These are phyloP conservation scores for Clarias fuscus DNA, from an alignment of 2,797 vertebrate genomes.

Conservation along the genomic window DNA sequence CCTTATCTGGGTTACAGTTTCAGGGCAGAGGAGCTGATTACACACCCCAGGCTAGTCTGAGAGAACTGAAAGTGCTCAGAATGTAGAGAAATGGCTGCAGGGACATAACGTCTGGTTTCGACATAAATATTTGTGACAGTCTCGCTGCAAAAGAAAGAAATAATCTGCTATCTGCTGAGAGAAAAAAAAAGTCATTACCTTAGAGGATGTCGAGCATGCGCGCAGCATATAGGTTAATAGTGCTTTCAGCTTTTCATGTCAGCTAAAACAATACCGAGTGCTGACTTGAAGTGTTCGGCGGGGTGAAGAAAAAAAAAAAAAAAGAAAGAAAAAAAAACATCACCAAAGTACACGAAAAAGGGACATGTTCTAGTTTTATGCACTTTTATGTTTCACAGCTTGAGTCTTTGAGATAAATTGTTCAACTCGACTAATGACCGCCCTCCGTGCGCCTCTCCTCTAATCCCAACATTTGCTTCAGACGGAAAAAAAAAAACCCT, in stretches of 20 bases:
- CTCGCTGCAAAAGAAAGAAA: slow-evolving; percentile 23
- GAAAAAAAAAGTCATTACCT: slow-evolving; percentile 23
- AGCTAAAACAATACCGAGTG: slow-evolving; percentile 17
- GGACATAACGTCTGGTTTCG: slow-evolving; percentile 53
- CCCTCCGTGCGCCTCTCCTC: slow-evolving; percentile 6
- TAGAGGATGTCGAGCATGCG: slow-evolving; percentile 17
- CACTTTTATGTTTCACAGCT: slow-evolving; percentile 18
- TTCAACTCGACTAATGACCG: slow-evolving; percentile 29
- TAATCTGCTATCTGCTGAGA: slow-evolving; percentile 6
- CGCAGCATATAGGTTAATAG: slow-evolving; percentile 27
- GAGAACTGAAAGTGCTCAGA: slow-evolving; percentile 54
- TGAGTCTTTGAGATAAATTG: slow-evolving; percentile 33
- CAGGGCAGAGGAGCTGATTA: slow-evolving; percentile 72
- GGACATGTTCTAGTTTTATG: slow-evolving; percentile 17
- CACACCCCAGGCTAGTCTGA: slow-evolving; percentile 69
- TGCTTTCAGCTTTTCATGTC: slow-evolving; percentile 19
- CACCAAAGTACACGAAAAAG: slow-evolving; percentile 1
- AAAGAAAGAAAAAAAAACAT: neutral
- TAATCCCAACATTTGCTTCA: slow-evolving; percentile 34
- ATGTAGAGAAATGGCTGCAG: slow-evolving; percentile 59
- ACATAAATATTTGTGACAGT: slow-evolving; percentile 47
- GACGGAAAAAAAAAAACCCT: slow-evolving; percentile 24
- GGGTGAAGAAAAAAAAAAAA: too few species aligned
- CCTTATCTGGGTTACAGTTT: slow-evolving; percentile 78
- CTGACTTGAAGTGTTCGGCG: slow-evolving; percentile 22